Evolutionary conservation across 2,113 vertebrate species (phyloP), one percentile per base, ranked within the genome.

Genomic region (Cebidichthys violaceus): DNA sequence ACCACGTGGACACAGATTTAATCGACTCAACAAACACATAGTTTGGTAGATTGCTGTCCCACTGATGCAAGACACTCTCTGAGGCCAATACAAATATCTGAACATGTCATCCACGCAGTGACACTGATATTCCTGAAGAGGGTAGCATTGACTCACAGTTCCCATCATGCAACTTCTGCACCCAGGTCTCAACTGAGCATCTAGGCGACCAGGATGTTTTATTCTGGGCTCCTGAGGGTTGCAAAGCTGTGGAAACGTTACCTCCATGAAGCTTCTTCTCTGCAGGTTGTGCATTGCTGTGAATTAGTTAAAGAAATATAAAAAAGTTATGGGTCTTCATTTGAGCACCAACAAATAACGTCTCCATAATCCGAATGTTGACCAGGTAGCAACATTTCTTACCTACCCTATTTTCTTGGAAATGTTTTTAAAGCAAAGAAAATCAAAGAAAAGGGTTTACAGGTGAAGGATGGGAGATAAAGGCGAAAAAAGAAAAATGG

Each of bases 121-220:
- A 47, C 43, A 9, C 4, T 2, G 1, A 17, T 76, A 1, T 37
- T 88, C 90, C 95, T 89, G 41, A 75, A 90, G 95, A 92, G 93
- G 93, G 94, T 87, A 94, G 90, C 90, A 90, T 95, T 92, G 86
- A 52, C 77, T 87, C 86, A 89, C 75, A 82, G 41, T 91, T 89
- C 50, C 57, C 55, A 37, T 37, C 35, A 9, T 65, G 45, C 60
- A 18, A 27, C 24, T 10, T 45, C 14, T 72, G 43, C 22, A 22
- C 18, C 3, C 13, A 74, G 70, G 88, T 80, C 80, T 83, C 70
- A 29, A 4, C 39, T 33, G 65, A 60, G 33, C 52, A 57, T 39
- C 73, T 55, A 31, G 18, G 11, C 2, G 9, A 22, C 37, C 22
- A 15, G 22, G 1, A 11, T 50, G 29, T 79, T 77, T 79, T 79